Evolutionary conservation across 2,113 vertebrate genomes (phyloP), one percentile per base, ranked within the genome.

Genomic region (Cariama cristata): DNA sequence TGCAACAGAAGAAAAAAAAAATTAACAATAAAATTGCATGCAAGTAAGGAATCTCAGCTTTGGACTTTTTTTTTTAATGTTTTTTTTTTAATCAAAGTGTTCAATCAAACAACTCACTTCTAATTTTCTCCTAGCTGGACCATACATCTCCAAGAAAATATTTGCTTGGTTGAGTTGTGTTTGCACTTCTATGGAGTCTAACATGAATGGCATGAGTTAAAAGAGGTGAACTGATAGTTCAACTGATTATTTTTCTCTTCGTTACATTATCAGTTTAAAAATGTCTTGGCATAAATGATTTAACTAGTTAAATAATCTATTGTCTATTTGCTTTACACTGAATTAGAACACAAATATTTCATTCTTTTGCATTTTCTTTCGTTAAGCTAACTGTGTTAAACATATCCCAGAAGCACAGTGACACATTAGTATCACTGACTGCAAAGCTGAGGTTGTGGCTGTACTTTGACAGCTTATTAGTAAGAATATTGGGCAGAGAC

Each of bases 371-470:
- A 56, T 79, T 79, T 89, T 91, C 32, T 89, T 74, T 62, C 68
- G 15, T 81, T 90, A n/a, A 55, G 71, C 42, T 93, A 96, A 83
- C 86, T 86, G 79, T 81, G 90, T 95, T 96, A 96, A 97, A 81
- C 32, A 76, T 27, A 84, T 27, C 75, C 88, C 33, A 87, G 69
- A 93, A 97, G 60, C 21, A 90, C 13, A 47, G 55, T 45, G 33
- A 44, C 42, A 83, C 90, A 81, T 79, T 90, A 93, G 77, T 49
- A 28, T 47, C 11, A 77, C 38, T 47, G 62, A 88, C n/a, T 27
- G 59, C 33, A 91, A 59, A 96, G 44, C 44, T 66, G 73, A 72
- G 47, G 49, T 27, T 55, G 26, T 56, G 35, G 42, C 14, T 45
- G n/a, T 40, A 53, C 84, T 87, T 84, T 69, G 55, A 59, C 24